These are phyloP conservation scores for Otus sunia DNA, from an alignment of 2,113 vertebrate genomes.

Conservation along the genomic window DNA sequence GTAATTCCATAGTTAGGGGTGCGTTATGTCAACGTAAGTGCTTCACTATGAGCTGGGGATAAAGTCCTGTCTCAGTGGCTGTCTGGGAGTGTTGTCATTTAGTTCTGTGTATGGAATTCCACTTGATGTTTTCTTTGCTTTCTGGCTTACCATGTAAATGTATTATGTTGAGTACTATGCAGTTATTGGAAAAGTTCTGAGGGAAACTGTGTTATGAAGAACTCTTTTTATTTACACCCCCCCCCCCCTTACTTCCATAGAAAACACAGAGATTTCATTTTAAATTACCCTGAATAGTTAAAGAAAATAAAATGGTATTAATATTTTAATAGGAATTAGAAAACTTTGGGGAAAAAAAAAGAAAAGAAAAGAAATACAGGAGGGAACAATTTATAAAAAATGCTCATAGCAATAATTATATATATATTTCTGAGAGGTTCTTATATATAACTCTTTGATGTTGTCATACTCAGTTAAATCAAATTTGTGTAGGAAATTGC, in stretches of 20 bases:
- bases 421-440: background rate
- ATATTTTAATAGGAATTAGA: background rate
- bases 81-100: background rate
- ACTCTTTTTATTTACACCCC: background rate
- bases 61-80: background rate
- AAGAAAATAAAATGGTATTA: background rate
- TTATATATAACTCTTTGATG: background rate
- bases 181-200: background rate
- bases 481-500: background rate
- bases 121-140: background rate
- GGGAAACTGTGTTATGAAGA: background rate
- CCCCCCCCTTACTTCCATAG: background rate
- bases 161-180: background rate
- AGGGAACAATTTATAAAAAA: background rate
- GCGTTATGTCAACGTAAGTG: background rate
- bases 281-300: background rate
- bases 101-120: background rate
- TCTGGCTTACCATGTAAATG: background rate
- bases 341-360: background rate
- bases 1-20: fast-evolving
- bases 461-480: background rate
- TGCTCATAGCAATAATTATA: background rate
- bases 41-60: background rate
- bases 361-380: background rate
- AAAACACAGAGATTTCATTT: background rate